These are phyloP conservation scores for Nemapogon koenigi DNA, from an alignment of 2,888 invertebrate genomes.

Conservation along the genomic window DNA sequence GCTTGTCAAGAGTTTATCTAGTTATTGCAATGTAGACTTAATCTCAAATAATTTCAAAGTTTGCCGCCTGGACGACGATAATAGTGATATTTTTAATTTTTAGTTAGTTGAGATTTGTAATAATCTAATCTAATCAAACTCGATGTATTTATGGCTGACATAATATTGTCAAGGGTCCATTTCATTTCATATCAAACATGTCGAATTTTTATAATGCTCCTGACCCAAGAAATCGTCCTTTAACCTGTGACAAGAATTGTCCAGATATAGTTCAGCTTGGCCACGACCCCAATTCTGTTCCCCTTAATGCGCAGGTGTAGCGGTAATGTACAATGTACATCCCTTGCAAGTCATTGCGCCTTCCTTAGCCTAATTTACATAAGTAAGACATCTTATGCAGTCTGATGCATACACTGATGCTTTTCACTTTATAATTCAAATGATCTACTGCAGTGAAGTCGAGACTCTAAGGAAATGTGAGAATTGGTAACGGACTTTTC, in stretches of 20 bases:
- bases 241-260: constrained; percentile 12
- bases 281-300: neutral
- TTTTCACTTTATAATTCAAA: constrained; percentile 61
- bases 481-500: constrained; percentile 56
- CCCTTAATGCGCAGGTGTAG: constrained; percentile 32
- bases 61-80: too few relatives aligned
- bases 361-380: constrained; percentile 11
- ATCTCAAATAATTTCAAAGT: too few relatives aligned
- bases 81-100: too few relatives aligned
- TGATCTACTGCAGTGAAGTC: constrained; percentile 34
- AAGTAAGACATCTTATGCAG: constrained; percentile 32
- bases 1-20: too few relatives aligned
- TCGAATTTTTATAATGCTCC: too few relatives aligned
- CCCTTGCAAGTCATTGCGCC: constrained; percentile 13
- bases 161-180: too few relatives aligned
- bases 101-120: too few relatives aligned
- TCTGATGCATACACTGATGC: constrained; percentile 46
- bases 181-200: too few relatives aligned
- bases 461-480: constrained; percentile 49
- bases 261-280: neutral
- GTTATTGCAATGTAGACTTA: too few relatives aligned
- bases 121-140: too few relatives aligned
- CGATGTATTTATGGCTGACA: too few relatives aligned
- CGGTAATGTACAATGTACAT: neutral
- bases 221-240: too few relatives aligned